These are phyloP conservation scores for Prorops nasuta DNA, from an alignment of 1,140 invertebrate species.

Conservation along the genomic window DNA sequence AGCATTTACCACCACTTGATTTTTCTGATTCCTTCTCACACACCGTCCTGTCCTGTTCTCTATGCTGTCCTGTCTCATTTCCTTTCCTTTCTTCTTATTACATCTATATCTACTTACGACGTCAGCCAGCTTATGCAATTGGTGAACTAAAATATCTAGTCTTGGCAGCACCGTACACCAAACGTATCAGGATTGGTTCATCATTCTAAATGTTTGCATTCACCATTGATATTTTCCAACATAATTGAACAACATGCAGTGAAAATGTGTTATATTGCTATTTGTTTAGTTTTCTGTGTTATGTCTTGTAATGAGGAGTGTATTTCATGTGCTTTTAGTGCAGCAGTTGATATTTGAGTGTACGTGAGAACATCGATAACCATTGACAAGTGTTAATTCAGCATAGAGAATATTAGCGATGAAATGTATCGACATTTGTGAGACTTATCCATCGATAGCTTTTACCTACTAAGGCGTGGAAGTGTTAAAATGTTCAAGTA, in stretches of 20 bases:
- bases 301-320: no score
- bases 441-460: background rate
- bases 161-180: background rate
- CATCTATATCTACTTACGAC: constrained; percentile 11
- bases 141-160: background rate
- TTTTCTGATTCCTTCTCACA: constrained; percentile 31
- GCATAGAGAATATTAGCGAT: background rate
- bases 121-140: background rate
- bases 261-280: no score
- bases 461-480: background rate
- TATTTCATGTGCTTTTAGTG: no score
- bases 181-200: background rate
- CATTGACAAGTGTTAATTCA: no score
- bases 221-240: no score
- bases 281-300: no score
- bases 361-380: no score
- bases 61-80: constrained; percentile 26
- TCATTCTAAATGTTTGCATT: no score
- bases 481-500: no score
- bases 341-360: no score
- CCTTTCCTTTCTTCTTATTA: constrained; percentile 13
- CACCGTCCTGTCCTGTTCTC: constrained; percentile 29
- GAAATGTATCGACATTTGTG: background rate
- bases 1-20: constrained; percentile 44
- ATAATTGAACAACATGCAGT: no score